Evolutionary conservation across 2,888 invertebrate species (phyloP).

Genomic region (Eugnorisma glareosa): DNA sequence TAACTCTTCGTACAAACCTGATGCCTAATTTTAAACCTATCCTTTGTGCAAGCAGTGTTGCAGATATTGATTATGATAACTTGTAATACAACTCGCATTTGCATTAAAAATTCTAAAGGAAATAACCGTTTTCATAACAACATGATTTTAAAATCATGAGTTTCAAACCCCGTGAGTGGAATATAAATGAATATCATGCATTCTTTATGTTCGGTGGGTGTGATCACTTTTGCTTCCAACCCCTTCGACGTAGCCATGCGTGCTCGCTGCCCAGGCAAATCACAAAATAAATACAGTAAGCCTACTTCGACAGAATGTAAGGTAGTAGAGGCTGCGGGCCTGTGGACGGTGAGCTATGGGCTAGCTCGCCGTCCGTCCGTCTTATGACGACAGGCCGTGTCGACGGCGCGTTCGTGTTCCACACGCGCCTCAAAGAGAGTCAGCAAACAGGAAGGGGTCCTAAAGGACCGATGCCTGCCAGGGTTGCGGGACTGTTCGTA

Average conservation of each 20-base stretch:
- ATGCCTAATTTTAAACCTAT: not conserved
- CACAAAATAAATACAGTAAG: not conserved
- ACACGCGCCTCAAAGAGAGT: too few species aligned
- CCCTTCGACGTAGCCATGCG: slow-evolving; percentile 14
- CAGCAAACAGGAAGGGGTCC: too few species aligned
- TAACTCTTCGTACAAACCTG: not conserved
- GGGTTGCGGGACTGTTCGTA: too few species aligned
- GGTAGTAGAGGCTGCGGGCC: not conserved
- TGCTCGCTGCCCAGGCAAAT: slow-evolving; percentile 7
- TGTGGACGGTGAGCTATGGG: too few species aligned
- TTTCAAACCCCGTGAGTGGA: slow-evolving; percentile 9
- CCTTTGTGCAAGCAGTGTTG: not conserved
- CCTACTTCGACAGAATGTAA: not conserved
- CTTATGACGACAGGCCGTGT: too few species aligned
- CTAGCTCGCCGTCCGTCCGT: too few species aligned
- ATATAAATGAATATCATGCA: slow-evolving; percentile 50
- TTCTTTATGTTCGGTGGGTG: slow-evolving; percentile 36
- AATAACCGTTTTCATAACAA: slow-evolving; percentile 27
- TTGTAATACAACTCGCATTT: not conserved
- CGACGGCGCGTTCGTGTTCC: too few species aligned
- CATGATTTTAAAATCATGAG: slow-evolving; percentile 45
- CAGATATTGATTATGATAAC: not conserved
- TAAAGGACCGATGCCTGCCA: too few species aligned
- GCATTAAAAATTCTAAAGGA: slow-evolving; percentile 25
- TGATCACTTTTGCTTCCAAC: slow-evolving; percentile 44